These are phyloP conservation scores for Drosophila grimshawi DNA, from an alignment of 1,140 invertebrate species.

Conservation along the genomic window DNA sequence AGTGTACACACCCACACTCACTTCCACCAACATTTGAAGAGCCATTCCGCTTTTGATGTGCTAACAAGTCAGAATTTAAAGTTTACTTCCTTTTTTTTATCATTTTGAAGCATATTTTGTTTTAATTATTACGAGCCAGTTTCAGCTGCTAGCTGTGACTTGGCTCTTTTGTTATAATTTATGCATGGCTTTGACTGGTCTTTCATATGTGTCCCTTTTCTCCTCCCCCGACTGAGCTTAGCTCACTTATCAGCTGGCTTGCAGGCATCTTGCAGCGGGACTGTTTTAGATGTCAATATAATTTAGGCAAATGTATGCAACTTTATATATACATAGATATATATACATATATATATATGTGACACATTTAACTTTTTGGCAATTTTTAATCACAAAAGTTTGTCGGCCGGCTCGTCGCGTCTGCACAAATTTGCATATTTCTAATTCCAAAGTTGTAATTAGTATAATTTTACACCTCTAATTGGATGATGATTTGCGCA, in stretches of 20 bases:
- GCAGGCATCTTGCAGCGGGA: constrained; percentile 64
- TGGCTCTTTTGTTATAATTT: constrained; percentile 62
- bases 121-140: constrained; percentile 39
- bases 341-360: constrained; percentile 19
- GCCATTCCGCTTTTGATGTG: constrained; percentile 31
- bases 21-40: background rate
- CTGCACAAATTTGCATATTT: constrained; percentile 73
- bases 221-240: constrained; percentile 28
- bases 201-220: constrained; percentile 50
- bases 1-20: background rate
- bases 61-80: constrained; percentile 39
- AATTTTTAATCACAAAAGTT: constrained; percentile 79
- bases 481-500: constrained; percentile 79
- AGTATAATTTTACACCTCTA: constrained; percentile 82
- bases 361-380: constrained; percentile 58
- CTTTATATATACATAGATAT: constrained; percentile 20
- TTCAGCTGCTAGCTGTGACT: constrained; percentile 32
- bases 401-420: constrained; percentile 22
- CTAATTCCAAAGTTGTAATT: constrained; percentile 83
- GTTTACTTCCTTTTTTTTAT: background rate
- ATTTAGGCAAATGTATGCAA: constrained; percentile 78
- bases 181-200: constrained; percentile 62
- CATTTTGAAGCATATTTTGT: constrained; percentile 38
- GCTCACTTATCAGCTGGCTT: constrained; percentile 73
- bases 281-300: constrained; percentile 71